Evolutionary conservation across 1,140 invertebrate genomes (phyloP).

Genomic region (Zaprionus camerounensis): DNA sequence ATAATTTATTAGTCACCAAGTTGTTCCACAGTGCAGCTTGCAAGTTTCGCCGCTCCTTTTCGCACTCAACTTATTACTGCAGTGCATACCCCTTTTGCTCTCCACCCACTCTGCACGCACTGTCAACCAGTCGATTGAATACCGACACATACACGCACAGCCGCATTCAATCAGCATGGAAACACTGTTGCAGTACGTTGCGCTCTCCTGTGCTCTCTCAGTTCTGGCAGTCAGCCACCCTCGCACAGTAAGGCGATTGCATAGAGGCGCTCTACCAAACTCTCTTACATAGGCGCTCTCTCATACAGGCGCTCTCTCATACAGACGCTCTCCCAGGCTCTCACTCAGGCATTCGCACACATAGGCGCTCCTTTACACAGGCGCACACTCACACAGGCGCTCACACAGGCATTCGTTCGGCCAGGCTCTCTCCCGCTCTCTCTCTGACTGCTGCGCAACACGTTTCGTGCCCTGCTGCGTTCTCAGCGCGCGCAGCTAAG

Average conservation of each 20-base stretch:
- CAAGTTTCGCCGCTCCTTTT: neutral
- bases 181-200: slow-evolving; percentile 16
- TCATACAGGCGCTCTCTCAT: neutral
- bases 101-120: neutral
- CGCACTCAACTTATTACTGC: slow-evolving; percentile 1
- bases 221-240: neutral
- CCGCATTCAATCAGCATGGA: slow-evolving; percentile 1
- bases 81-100: neutral
- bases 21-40: neutral
- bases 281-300: neutral
- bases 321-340: neutral
- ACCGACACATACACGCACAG: slow-evolving; percentile 11
- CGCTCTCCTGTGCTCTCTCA: neutral
- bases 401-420: neutral
- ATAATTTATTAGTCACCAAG: too few relatives aligned
- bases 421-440: neutral
- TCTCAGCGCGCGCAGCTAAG: slow-evolving; percentile 34
- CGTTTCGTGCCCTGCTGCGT: slow-evolving; percentile 24
- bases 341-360: neutral
- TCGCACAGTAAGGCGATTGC: neutral
- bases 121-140: neutral
- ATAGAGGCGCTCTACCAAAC: neutral
- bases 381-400: neutral
- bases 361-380: neutral
- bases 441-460: slow-evolving; percentile 29